Evolutionary conservation across 2,797 vertebrate genomes (phyloP).

Genomic region (Tokudaia muenninki): DNA sequence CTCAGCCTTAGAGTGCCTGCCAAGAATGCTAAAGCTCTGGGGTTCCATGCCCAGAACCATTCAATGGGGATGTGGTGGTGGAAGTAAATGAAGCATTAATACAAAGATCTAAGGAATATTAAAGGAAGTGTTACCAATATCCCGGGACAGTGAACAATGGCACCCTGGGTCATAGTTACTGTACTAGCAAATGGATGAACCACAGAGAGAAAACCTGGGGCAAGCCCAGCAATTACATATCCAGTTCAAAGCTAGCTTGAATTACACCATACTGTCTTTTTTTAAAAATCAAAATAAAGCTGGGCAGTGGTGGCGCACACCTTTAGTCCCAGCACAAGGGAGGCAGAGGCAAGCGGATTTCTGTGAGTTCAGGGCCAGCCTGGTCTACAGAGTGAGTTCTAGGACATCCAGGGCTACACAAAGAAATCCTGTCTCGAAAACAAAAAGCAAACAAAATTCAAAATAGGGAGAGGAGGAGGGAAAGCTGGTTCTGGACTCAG

Average conservation of each 20-base stretch:
- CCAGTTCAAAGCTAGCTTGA: neutral
- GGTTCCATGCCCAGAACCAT: neutral
- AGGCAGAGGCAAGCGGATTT: no score
- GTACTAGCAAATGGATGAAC: neutral
- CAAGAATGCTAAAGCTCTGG: neutral
- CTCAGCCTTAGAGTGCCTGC: neutral
- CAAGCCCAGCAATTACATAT: neutral
- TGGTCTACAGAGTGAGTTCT: no score
- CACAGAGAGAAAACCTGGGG: no score
- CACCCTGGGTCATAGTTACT: neutral
- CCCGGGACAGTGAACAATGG: neutral
- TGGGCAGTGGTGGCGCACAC: neutral
- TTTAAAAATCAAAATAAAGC: neutral
- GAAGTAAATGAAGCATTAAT: no score
- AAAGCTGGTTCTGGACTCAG: no score
- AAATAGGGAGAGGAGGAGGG: no score
- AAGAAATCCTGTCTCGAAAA: no score
- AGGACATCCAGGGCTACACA: no score
- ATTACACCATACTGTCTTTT: neutral
- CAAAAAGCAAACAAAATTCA: no score
- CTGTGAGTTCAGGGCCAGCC: no score
- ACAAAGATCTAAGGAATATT: neutral
- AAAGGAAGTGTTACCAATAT: neutral
- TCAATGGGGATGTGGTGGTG: no score
- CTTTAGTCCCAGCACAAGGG: no score